Conservation (phyloP, 2,888 invertebrate species). For the Sycophila texana region DNA sequence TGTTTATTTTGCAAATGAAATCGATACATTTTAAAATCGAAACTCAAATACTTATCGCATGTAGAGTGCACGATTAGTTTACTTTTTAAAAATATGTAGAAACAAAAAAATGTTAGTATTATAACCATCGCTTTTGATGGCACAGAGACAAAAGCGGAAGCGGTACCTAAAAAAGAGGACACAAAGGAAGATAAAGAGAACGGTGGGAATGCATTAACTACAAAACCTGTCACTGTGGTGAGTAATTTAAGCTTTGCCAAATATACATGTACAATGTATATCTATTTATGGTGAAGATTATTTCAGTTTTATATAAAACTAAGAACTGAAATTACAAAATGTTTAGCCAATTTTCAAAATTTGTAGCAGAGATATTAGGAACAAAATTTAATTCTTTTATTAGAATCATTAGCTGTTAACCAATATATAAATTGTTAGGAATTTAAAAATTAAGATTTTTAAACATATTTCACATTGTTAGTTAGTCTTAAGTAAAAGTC, state of each 20-base stretch:
- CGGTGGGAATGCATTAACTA: constrained; percentile 67
- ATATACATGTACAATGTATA: neutral
- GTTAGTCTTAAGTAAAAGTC: constrained; percentile 17
- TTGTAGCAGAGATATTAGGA: too few relatives aligned
- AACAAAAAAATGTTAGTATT: constrained; percentile 58
- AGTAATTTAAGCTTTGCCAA: constrained; percentile 46
- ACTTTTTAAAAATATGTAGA: constrained; percentile 27
- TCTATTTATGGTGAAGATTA: too few relatives aligned
- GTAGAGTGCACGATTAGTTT: constrained; percentile 59
- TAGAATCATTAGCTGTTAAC: too few relatives aligned
- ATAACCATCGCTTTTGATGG: constrained; percentile 72
- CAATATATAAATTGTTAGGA: neutral
- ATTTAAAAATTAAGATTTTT: constrained; percentile 27
- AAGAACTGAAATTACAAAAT: too few relatives aligned
- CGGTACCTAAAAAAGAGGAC: constrained; percentile 71
- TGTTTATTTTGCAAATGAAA: too few relatives aligned
- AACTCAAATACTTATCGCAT: constrained; percentile 59
- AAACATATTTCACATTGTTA: neutral
- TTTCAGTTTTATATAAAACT: too few relatives aligned
- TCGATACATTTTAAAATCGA: too few relatives aligned
- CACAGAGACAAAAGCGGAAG: constrained; percentile 72
- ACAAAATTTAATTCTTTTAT: too few relatives aligned
- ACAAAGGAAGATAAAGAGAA: constrained; percentile 73
- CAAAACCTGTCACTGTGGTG: constrained; percentile 70
- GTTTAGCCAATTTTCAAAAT: too few relatives aligned